These are phyloP conservation scores for Lottia gigantea DNA, from an alignment of 2,888 invertebrate genomes.

Conservation along the genomic window DNA sequence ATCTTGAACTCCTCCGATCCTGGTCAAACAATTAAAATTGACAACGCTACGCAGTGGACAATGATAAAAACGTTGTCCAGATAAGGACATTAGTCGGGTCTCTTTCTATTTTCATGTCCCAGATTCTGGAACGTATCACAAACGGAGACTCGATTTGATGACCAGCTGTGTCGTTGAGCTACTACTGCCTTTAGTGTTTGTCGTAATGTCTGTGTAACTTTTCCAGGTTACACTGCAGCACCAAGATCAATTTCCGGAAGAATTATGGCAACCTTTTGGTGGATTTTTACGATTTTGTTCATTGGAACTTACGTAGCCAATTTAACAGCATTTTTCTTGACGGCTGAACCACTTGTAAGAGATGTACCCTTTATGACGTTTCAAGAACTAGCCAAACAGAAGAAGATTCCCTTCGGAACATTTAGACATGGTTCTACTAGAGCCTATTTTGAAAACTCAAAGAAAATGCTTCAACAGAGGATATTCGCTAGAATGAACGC, in stretches of 20 bases:
- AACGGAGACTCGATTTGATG: too few species aligned
- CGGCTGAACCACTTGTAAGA: slow-evolving; percentile 24
- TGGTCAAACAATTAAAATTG: too few species aligned
- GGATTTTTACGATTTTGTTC: slow-evolving; percentile 39
- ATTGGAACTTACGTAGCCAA: slow-evolving; percentile 35
- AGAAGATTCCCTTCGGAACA: slow-evolving; percentile 23
- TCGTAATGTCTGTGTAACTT: not conserved
- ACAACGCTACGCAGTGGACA: too few species aligned
- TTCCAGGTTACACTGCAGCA: slow-evolving; percentile 33
- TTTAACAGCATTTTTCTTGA: slow-evolving; percentile 34
- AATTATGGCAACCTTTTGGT: slow-evolving; percentile 37
- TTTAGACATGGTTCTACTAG: slow-evolving; percentile 14
- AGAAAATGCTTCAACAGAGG: slow-evolving; percentile 16
- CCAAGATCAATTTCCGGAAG: slow-evolving; percentile 40
- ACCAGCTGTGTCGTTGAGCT: too few species aligned
- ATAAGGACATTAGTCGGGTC: too few species aligned
- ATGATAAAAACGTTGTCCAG: too few species aligned
- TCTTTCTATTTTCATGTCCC: too few species aligned
- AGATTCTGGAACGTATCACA: too few species aligned
- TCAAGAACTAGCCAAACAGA: slow-evolving; percentile 31
- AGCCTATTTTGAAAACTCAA: slow-evolving; percentile 26
- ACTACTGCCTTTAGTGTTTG: too few species aligned
- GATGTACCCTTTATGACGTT: slow-evolving; percentile 35
- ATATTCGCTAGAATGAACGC: slow-evolving; percentile 23
- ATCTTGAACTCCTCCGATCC: too few species aligned